Evolutionary conservation across 1,140 invertebrate genomes (phyloP).

Genomic region (Chironomus striatipennis): DNA sequence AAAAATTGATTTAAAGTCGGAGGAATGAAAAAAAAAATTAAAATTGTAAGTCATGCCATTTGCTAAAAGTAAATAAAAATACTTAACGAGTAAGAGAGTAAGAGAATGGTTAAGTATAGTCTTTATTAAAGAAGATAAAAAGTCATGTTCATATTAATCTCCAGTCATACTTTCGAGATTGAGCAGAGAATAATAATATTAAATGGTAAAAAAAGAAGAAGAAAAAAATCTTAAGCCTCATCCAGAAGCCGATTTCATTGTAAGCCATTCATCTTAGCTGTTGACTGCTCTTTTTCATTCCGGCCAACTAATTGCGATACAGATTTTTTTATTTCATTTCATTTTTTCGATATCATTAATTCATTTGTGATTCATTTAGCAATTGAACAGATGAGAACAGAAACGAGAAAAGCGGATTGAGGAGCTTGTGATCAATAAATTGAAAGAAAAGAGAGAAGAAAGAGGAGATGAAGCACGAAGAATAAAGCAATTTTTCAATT

Average conservation of each 20-base stretch:
- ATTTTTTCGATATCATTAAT: conserved; percentile 8
- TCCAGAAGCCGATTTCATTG: conserved; percentile 11
- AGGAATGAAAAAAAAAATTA: background rate
- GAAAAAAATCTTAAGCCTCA: background rate
- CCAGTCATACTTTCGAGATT: background rate
- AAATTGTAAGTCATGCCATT: background rate
- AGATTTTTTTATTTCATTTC: too few species aligned
- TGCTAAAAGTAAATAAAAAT: too few species aligned
- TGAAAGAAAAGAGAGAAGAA: background rate
- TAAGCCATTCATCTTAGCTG: conserved; percentile 12
- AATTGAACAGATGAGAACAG: too few species aligned
- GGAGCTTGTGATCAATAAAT: background rate
- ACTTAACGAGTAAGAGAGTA: too few species aligned
- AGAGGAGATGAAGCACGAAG: background rate
- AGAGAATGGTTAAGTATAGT: background rate
- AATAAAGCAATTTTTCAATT: conserved; percentile 9
- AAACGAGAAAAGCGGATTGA: background rate
- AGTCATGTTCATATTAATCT: conserved; percentile 14
- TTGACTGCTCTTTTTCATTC: conserved; percentile 7
- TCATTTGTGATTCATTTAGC: conserved; percentile 4
- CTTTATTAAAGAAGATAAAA: conserved; percentile 10
- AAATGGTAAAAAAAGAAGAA: background rate
- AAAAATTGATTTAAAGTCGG: background rate
- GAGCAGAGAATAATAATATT: background rate
- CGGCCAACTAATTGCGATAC: background rate